Base-by-base conservation (phyloP, 2,888 invertebrate genomes). In the Drosophila sordidula region DNA sequence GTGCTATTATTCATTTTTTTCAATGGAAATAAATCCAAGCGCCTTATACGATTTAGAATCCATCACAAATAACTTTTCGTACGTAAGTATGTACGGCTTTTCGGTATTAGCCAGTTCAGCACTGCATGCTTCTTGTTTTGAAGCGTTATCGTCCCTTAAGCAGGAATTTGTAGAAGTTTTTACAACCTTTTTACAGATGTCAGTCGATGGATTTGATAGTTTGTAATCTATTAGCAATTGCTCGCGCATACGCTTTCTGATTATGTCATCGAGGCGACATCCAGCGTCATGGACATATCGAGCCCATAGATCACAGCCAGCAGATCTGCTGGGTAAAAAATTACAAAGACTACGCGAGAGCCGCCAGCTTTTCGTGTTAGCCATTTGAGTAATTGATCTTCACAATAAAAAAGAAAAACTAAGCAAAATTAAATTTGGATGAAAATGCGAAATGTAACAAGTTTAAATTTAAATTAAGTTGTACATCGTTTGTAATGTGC, bases 161-260 rank as follows among this genome's bases (percentile, higher is more conserved):
- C 32, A 11, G 11, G 11, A 11, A 4, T 9, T 32, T 32, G 11
- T 4, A 34, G 34, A 34, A 34, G 12, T 11, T 6, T 5, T 8
- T 8, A 29, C 26, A 8, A 29, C 5, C 12, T 12, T 34, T 12
- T 34, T 34, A 12, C 12, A 34, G 12, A 4, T 12, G 11, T 34
- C 34, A 34, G 34, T 2, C 12, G 34, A 34, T 34, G 0, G 11
- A 4, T 34, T 12, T 12, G 12, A 34, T 4, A 9, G 9, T 2
- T 2, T 2, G 9, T 4, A 12, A 8, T 0, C 12, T 12, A 12
- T 34, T 3, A 54, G 8, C 34, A 54, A 44, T 44, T 12, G 34
- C 8, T 44, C 25, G 4, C 44, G 54, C 44, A 54, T 36, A 34
- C 54, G 54, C 8, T 44, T 42, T 34, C 44, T 44, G 34, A 54